These are phyloP conservation scores for Cantharis flavilabris DNA, from an alignment of 2,888 invertebrate genomes.

Conservation along the genomic window DNA sequence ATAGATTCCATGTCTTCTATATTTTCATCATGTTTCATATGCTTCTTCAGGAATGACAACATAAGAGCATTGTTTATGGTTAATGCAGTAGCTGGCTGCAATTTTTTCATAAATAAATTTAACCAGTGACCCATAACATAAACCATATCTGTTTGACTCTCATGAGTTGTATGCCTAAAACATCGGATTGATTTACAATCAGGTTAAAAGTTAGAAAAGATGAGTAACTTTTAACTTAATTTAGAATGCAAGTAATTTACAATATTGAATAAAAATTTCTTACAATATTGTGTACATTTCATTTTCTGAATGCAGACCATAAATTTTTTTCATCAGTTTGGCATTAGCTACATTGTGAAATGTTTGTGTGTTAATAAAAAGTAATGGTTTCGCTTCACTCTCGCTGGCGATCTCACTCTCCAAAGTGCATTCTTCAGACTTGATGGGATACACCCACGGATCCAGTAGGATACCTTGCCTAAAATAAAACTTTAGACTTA, in stretches of 20 bases:
- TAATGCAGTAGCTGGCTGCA: slow-evolving; percentile 50
- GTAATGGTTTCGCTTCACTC: slow-evolving; percentile 53
- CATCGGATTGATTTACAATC: background rate
- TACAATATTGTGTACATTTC: slow-evolving; percentile 57
- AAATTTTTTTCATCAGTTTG: slow-evolving; percentile 55
- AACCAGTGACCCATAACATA: slow-evolving; percentile 57
- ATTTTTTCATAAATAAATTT: slow-evolving; percentile 58
- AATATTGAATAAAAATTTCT: slow-evolving; percentile 31
- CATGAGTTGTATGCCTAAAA: slow-evolving; percentile 56
- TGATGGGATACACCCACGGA: slow-evolving; percentile 66
- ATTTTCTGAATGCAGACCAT: slow-evolving; percentile 38
- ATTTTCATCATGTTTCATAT: slow-evolving; percentile 41
- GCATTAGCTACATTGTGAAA: slow-evolving; percentile 62
- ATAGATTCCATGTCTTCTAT: slow-evolving; percentile 38
- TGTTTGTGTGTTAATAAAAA: slow-evolving; percentile 63
- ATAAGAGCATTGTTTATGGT: slow-evolving; percentile 56
- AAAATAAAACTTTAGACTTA: slow-evolving; percentile 21
- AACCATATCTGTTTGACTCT: slow-evolving; percentile 57
- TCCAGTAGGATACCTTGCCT: slow-evolving; percentile 61
- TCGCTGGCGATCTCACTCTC: slow-evolving; percentile 41
- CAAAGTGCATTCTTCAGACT: slow-evolving; percentile 51
- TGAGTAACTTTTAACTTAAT: background rate
- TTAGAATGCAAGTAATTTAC: background rate
- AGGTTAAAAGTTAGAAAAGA: too few relatives aligned
- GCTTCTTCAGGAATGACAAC: slow-evolving; percentile 51